Conservation (phyloP, 1,140 invertebrate genomes). For the Galendromus occidentalis region DNA sequence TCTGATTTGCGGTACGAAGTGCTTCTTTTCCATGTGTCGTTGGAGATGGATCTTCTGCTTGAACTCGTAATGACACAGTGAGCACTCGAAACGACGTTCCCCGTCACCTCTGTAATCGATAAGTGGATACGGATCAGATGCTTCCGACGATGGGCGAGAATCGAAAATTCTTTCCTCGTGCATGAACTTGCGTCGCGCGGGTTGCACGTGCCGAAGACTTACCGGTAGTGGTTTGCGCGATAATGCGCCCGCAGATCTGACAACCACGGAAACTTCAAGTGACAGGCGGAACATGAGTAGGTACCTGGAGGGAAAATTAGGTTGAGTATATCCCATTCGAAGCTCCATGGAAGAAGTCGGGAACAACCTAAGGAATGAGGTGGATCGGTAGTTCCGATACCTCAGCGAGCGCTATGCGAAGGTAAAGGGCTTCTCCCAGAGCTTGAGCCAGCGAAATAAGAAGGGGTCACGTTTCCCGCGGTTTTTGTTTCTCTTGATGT, state of each 20-base stretch:
- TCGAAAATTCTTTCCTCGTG: too few species aligned
- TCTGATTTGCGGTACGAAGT: slow-evolving; percentile 3
- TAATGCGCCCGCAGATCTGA: not conserved
- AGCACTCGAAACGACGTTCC: slow-evolving; percentile 1
- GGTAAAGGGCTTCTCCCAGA: too few species aligned
- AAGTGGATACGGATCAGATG: not conserved
- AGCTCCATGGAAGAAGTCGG: too few species aligned
- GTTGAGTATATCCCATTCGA: too few species aligned
- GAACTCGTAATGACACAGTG: slow-evolving; percentile 3
- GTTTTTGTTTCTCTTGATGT: too few species aligned
- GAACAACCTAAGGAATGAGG: too few species aligned
- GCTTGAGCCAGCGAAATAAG: too few species aligned
- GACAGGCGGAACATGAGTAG: slow-evolving; percentile 5
- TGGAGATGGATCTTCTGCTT: slow-evolving; percentile 10
- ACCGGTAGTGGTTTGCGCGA: slow-evolving; percentile 3
- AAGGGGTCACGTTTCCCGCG: too few species aligned
- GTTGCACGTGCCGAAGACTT: not conserved
- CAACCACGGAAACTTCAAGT: not conserved
- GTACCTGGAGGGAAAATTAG: not conserved
- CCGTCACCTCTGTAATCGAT: not conserved
- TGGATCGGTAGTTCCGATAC: too few species aligned
- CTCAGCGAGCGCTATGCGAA: too few species aligned
- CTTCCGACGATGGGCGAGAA: too few species aligned
- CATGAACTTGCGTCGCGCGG: not conserved
- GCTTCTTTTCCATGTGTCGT: slow-evolving; percentile 10